Percentiles rank a stretch among this genome's conserved stretches.
These are phyloP conservation scores for Bursaphelenchus mucronatus DNA, from an alignment of 1,140 invertebrate species.

Conservation along the genomic window DNA sequence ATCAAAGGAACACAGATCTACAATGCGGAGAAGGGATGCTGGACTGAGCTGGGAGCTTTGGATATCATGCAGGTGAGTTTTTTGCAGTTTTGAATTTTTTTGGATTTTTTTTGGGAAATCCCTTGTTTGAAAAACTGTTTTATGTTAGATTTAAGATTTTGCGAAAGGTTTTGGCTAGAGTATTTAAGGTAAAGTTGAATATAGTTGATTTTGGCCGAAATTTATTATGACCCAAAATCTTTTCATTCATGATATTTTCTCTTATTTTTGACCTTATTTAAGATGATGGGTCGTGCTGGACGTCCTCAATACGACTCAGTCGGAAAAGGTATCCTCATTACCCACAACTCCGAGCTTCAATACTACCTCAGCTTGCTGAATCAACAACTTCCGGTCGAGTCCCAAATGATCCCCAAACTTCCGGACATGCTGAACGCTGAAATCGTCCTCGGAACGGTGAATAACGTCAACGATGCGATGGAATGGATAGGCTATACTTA, in stretches of 20 bases:
- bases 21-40: slow-evolving; percentile 93
- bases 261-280: slow-evolving; percentile 26
- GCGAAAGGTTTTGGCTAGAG: no score
- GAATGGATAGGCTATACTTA: slow-evolving; percentile 96
- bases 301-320: slow-evolving; percentile 97
- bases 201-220: slow-evolving; percentile 1
- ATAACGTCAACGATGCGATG: slow-evolving; percentile 88
- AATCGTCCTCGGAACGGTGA: slow-evolving; percentile 89
- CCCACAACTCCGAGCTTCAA: slow-evolving; percentile 95
- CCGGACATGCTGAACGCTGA: slow-evolving; percentile 97
- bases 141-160: no score
- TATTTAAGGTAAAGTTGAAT: neutral
- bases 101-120: no score
- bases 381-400: slow-evolving; percentile 75
- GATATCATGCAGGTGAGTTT: slow-evolving; percentile 78
- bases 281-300: slow-evolving; percentile 93
- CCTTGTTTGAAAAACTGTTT: no score
- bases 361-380: slow-evolving; percentile 96
- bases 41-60: slow-evolving; percentile 91
- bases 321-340: slow-evolving; percentile 96
- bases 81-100: no score
- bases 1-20: slow-evolving; percentile 98
- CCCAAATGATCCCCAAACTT: slow-evolving; percentile 69
- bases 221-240: neutral
- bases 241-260: slow-evolving; percentile 21